Conservation (phyloP, 2,113 vertebrate species). For the Raja brachyura region DNA sequence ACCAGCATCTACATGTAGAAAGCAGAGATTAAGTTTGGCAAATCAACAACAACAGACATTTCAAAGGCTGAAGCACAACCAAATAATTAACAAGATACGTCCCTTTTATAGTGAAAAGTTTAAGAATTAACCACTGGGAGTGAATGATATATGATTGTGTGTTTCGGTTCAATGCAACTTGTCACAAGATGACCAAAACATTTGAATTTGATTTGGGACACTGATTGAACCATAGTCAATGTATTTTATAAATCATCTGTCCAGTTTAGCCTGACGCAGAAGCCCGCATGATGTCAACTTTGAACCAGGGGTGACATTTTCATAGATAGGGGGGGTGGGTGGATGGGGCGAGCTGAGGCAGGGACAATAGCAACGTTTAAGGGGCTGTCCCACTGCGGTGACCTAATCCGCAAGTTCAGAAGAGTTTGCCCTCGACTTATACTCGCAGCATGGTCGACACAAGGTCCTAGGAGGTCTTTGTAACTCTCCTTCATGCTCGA, state of each 20-base stretch:
- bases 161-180: not conserved
- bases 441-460: too few relatives aligned
- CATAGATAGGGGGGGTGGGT: too few relatives aligned
- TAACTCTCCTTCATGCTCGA: too few relatives aligned
- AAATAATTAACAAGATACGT: not conserved
- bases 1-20: not conserved
- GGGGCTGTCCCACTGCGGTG: too few relatives aligned
- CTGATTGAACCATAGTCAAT: not conserved
- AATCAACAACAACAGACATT: not conserved
- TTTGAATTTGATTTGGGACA: not conserved
- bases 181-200: not conserved
- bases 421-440: too few relatives aligned
- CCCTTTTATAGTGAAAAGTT: not conserved
- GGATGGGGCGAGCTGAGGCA: too few relatives aligned
- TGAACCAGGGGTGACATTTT: too few relatives aligned
- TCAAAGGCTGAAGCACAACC: not conserved
- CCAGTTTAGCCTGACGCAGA: not conserved
- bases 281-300: not conserved
- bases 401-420: too few relatives aligned
- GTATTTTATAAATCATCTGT: not conserved
- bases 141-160: not conserved
- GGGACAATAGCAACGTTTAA: too few relatives aligned
- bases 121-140: not conserved
- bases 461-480: too few relatives aligned
- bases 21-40: not conserved